phyloP scores from a whole-genome alignment of 1,140 invertebrate genomes.

The Hyphantria cunea region DNA sequence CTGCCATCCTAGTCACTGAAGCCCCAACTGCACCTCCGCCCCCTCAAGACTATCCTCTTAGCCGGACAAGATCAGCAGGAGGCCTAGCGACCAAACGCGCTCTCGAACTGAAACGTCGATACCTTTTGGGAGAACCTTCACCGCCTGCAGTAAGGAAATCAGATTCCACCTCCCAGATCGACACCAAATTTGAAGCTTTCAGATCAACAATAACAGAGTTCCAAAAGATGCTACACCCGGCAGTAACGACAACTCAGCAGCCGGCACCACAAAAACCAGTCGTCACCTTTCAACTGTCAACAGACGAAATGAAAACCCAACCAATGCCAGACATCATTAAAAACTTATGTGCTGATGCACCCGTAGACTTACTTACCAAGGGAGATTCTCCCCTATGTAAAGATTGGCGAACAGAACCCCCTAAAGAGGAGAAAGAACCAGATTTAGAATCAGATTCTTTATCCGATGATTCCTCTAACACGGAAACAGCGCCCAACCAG shows the following conservation, averaged over 20 bases:
- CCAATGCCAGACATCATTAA: conserved; percentile 74
- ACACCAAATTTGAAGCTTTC: conserved; percentile 91
- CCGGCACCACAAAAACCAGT: conserved; percentile 47
- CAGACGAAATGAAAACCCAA: conserved; percentile 53
- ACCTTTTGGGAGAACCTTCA: conserved; percentile 87
- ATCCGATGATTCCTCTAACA: conserved; percentile 78
- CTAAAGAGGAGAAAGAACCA: conserved; percentile 48
- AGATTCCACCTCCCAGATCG: conserved; percentile 91
- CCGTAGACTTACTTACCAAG: conserved; percentile 65
- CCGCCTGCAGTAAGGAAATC: conserved; percentile 88
- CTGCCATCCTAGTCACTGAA: conserved; percentile 60
- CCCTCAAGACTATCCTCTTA: conserved; percentile 88
- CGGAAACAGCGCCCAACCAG: conserved; percentile 58
- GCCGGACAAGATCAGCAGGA: conserved; percentile 91
- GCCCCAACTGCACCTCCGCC: conserved; percentile 75
- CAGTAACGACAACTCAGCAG: conserved; percentile 79
- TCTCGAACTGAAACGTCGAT: conserved; percentile 92
- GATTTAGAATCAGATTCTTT: conserved; percentile 85
- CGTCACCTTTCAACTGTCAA: conserved; percentile 61
- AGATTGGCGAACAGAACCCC: conserved; percentile 46
- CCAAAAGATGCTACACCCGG: conserved; percentile 92
- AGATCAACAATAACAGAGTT: conserved; percentile 93
- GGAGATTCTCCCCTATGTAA: conserved; percentile 57
- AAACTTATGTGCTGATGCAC: conserved; percentile 60
- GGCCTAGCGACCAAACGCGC: conserved; percentile 93